A percentile compares a stretch with the other conserved stretches of the same genome.
Conservation (phyloP, 2,888 invertebrate genomes). For the Hirtodrosophila cameraria region DNA sequence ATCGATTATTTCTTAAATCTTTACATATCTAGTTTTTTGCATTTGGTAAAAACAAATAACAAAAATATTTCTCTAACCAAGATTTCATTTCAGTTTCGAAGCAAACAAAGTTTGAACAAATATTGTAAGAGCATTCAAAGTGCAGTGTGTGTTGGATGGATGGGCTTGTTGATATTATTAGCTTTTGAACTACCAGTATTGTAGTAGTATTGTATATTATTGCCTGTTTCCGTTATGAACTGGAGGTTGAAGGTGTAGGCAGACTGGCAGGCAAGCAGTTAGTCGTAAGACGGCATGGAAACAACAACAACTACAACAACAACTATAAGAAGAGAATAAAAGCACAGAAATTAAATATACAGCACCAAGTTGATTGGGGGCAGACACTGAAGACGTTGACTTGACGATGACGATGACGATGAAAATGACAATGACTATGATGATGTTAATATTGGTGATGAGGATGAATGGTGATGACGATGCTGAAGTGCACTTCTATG, state of each 20-base stretch:
- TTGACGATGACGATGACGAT: conserved; percentile 3
- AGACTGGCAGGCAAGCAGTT: conserved; percentile 18
- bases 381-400: conserved; percentile 20
- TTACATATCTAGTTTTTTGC: too few species aligned
- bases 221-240: conserved; percentile 55
- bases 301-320: neutral
- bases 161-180: conserved; percentile 24
- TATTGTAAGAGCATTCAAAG: conserved; percentile 6
- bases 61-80: too few species aligned
- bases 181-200: conserved; percentile 30
- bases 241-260: conserved; percentile 45
- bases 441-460: conserved; percentile 12
- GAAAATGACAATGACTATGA: conserved; percentile 20
- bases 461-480: conserved; percentile 9
- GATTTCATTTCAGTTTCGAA: too few species aligned
- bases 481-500: conserved; percentile 27
- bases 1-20: too few species aligned
- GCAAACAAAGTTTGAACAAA: too few species aligned
- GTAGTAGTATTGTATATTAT: conserved; percentile 25
- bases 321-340: conserved; percentile 11
- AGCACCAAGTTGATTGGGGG: conserved; percentile 48
- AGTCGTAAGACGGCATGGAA: conserved; percentile 1
- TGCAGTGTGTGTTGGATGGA: neutral
- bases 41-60: too few species aligned
- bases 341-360: conserved; percentile 46